Evolutionary conservation across 2,797 vertebrate species (phyloP), one percentile per base, ranked within the genome.

Genomic region (Staurois parvus): DNA sequence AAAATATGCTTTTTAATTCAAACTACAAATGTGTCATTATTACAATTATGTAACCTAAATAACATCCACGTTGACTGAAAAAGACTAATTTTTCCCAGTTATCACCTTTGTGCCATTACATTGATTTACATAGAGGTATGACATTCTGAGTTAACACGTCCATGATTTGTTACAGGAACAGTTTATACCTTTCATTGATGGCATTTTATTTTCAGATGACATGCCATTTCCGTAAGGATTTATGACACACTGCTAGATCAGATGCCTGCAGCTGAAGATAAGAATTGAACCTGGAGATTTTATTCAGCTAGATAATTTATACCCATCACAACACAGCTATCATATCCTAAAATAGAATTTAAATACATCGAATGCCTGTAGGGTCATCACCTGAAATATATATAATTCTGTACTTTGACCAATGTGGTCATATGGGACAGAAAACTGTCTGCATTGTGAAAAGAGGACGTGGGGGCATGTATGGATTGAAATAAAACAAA

Each of bases 201-300:
- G 15, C 28, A 42, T 81, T 72, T 73, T 72, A 81, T 40, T 42
- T 29, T 32, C 21, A 40, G 26, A 72, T 72, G 45, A 70, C 79
- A 81, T 28, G 52, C 28, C 48, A 62, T 85, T 66, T 83, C 66
- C 21, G 11, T 34, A 56, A 52, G 69, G 62, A 67, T 76, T 83
- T 48, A 68, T 68, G 42, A 64, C 73, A 75, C 40, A 56, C 48
- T 76, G 45, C 45, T 69, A 73, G 79, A 72, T 62, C 29, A 26
- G 48, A 73, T 62, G 52, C 28, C 79, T 62, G 69, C 29, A 32
- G 45, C 13, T 6, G 13, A 52, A 72, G 68, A 81, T 81, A 81
- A 72, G 79, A 37, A 48, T 72, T 52, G 62, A n/a, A 17, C 32
- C 56, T 62, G 12, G 1, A 28, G 48, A 81, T 70, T 73, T 29